phyloP scores from a whole-genome alignment of 2,797 vertebrate species.

The Megaceryle alcyon region DNA sequence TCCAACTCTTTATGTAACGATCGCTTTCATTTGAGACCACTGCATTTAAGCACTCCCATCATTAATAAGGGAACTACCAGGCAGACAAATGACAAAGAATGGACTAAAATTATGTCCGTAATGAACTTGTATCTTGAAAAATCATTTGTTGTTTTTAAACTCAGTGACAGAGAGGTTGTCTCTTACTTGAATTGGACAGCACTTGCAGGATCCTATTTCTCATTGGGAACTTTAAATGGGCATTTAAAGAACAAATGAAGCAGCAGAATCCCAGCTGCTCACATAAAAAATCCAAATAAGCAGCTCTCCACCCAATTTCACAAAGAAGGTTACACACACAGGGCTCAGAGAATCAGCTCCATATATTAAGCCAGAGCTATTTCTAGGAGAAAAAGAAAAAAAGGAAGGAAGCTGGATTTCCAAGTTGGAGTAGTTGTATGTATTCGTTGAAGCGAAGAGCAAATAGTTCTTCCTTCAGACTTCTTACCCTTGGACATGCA shows the following conservation, averaged over 20 bases:
- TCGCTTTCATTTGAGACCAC: not conserved
- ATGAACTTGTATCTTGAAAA: slow-evolving; percentile 11
- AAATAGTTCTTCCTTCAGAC: slow-evolving; percentile 28
- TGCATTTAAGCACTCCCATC: not conserved
- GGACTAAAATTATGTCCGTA: slow-evolving; percentile 18
- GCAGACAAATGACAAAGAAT: not conserved
- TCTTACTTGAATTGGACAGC: not conserved
- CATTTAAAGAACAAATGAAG: not conserved
- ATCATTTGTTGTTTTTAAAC: not conserved
- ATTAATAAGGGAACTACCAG: slow-evolving; percentile 3
- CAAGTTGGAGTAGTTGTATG: not conserved
- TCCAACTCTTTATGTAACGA: slow-evolving; percentile 48
- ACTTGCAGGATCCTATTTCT: not conserved
- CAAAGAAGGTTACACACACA: not conserved
- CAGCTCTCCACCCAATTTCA: not conserved
- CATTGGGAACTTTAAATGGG: not conserved
- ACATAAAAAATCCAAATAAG: not conserved
- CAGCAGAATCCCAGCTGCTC: not conserved
- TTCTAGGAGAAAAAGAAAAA: not conserved
- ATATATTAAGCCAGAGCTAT: not conserved
- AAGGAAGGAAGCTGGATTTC: not conserved
- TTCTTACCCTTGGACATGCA: not conserved
- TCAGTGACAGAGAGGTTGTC: not conserved
- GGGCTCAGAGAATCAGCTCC: not conserved
- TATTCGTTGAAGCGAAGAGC: not conserved